Evolutionary conservation across 1,140 invertebrate genomes (phyloP).

Genomic region (Phymastichus coffea): DNA sequence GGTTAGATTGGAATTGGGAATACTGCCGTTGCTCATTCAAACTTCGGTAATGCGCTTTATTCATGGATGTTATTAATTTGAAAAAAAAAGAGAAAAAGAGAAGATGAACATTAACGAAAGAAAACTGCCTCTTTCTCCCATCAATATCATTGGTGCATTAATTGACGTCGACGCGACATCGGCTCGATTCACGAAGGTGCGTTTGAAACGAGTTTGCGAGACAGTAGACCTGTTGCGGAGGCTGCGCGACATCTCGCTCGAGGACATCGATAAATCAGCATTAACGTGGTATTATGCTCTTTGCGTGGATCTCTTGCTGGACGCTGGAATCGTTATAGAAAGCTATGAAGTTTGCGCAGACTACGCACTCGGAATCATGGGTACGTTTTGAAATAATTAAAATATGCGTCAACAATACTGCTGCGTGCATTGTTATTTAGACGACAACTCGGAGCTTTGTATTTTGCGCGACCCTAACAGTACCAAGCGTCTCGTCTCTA

Average conservation of each 20-base stretch:
- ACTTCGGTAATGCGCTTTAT: conserved; percentile 37
- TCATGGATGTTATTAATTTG: no score
- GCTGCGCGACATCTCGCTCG: conserved; percentile 26
- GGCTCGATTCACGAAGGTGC: no score
- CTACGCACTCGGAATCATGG: conserved; percentile 22
- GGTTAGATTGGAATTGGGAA: conserved; percentile 14
- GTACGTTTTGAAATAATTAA: no score
- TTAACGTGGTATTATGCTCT: conserved; percentile 46
- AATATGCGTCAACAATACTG: no score
- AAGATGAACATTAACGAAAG: no score
- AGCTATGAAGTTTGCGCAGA: conserved; percentile 29
- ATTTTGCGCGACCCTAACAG: conserved; percentile 35
- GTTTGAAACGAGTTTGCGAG: conserved; percentile 32
- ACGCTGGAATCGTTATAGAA: conserved; percentile 37
- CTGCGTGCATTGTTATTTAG: no score
- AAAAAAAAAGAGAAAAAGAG: no score
- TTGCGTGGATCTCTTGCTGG: conserved; percentile 36
- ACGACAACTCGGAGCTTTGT: background rate
- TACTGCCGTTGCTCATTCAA: conserved; percentile 35
- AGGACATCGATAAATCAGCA: conserved; percentile 37
- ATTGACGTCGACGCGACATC: no score
- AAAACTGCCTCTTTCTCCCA: no score
- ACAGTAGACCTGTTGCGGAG: conserved; percentile 35
- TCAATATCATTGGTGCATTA: no score
- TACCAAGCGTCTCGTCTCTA: conserved; percentile 24